Evolutionary conservation across 2,797 vertebrate genomes (phyloP).

Genomic region (Pipistrellus nathusii): DNA sequence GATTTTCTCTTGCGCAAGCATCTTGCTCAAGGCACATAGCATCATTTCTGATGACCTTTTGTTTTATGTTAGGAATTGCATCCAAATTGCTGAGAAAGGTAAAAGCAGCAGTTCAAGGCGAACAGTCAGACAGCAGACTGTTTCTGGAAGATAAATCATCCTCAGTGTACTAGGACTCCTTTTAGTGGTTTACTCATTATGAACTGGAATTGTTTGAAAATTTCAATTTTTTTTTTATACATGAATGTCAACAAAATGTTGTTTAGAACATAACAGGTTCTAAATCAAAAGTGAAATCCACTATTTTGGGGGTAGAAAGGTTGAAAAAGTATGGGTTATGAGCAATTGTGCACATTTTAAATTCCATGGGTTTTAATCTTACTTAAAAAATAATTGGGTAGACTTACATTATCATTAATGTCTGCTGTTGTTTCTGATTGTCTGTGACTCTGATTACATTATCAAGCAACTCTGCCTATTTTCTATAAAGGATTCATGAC

Average conservation of each 20-base stretch:
- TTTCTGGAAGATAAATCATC: neutral
- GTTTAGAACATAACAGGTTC: neutral
- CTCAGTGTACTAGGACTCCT: neutral
- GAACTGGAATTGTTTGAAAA: neutral
- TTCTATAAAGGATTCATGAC: neutral
- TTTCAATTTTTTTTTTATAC: neutral
- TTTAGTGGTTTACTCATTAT: neutral
- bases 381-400: neutral
- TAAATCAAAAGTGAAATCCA: neutral
- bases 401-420: neutral
- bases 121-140: neutral
- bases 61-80: constrained; percentile 64
- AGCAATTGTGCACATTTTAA: neutral
- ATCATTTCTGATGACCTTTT: neutral
- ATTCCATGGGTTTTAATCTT: neutral
- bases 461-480: constrained; percentile 11
- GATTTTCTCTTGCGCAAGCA: neutral
- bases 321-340: constrained; percentile 28
- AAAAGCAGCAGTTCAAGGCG: neutral
- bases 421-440: neutral
- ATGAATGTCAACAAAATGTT: neutral
- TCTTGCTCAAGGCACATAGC: constrained; percentile 50
- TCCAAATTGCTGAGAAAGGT: neutral
- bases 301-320: neutral
- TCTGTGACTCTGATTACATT: neutral